Base-by-base conservation (phyloP, 2,113 vertebrate genomes). In the Podarcis cretensis region DNA sequence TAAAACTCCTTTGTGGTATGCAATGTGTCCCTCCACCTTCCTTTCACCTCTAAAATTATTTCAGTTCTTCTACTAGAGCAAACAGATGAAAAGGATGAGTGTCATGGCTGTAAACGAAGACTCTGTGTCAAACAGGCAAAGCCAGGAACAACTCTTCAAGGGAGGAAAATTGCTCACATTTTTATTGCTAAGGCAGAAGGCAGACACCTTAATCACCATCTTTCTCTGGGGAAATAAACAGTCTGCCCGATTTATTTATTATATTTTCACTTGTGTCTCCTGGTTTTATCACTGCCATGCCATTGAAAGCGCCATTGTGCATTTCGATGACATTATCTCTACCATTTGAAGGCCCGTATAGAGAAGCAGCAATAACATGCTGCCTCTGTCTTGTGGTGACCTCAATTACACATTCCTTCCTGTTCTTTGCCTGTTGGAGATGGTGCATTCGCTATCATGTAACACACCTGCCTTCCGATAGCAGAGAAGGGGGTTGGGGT, bases 201-300 rank as follows among this genome's bases (percentile, higher is more conserved):
- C 68, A 81, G 68, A 89, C 37, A 66, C 27, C 30, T 85, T 81
- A 75, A 89, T 82, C 88, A 66, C 23, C 10, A 9, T 13, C 65
- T 59, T 81, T 68, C 87, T 88, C 80, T 23, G 30, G 84, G 89
- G 77, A 74, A 81, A 89, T 81, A 86, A 85, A 86, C 68, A 81
- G 78, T 86, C 78, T 75, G 40, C 71, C n/a, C 83, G 37, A 54
- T 81, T 89, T 89, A 80, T 73, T 74, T 89, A 37, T 89, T 40
- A 66, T 81, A 68, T 89, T 82, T 86, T 86, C 20, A 76, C 59
- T 81, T 74, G 69, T 32, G 69, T 85, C 76, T 89, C 54, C 54
- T 85, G 77, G 83, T 73, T 85, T 89, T 89, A 89, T 85, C 83
- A 63, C 43, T 43, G 76, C 88, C 35, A n/a, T 73, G 54, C 68